These are phyloP conservation scores for Bembecia ichneumoniformis DNA, from an alignment of 2,888 invertebrate species.

Conservation along the genomic window DNA sequence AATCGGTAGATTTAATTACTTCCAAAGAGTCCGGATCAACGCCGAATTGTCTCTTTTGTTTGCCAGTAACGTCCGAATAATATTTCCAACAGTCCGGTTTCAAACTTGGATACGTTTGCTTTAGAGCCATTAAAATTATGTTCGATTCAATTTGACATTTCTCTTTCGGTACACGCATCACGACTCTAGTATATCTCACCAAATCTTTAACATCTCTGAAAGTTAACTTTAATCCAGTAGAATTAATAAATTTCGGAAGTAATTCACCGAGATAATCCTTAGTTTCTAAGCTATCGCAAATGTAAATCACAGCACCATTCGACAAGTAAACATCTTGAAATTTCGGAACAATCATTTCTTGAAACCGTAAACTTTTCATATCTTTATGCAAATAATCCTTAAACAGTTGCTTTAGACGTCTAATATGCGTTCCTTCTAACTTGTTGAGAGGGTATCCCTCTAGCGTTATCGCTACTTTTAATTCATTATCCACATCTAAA, in stretches of 20 bases:
- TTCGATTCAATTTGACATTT: conserved; percentile 43
- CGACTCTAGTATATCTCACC: conserved; percentile 52
- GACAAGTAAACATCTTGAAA: conserved; percentile 59
- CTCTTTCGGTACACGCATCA: conserved; percentile 49
- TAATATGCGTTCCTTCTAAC: conserved; percentile 53
- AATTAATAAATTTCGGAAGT: conserved; percentile 48
- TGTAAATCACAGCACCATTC: conserved; percentile 58
- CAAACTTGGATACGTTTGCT: conserved; percentile 38
- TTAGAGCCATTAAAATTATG: conserved; percentile 39
- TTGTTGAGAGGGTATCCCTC: conserved; percentile 58
- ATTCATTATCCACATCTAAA: conserved; percentile 49
- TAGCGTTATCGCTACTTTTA: conserved; percentile 53
- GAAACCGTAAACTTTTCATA: conserved; percentile 47
- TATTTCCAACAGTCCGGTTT: conserved; percentile 58
- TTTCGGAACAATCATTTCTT: conserved; percentile 50
- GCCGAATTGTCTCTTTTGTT: conserved; percentile 59
- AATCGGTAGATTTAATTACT: conserved; percentile 43
- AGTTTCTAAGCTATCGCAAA: conserved; percentile 60
- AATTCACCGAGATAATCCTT: conserved; percentile 53
- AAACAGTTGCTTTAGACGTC: conserved; percentile 49
- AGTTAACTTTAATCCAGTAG: conserved; percentile 46
- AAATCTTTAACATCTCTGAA: conserved; percentile 47
- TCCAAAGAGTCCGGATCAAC: conserved; percentile 55
- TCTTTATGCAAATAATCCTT: conserved; percentile 58
- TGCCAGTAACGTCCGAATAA: conserved; percentile 57